Conservation (phyloP, 1,140 invertebrate genomes). For the Monochamus saltuarius region DNA sequence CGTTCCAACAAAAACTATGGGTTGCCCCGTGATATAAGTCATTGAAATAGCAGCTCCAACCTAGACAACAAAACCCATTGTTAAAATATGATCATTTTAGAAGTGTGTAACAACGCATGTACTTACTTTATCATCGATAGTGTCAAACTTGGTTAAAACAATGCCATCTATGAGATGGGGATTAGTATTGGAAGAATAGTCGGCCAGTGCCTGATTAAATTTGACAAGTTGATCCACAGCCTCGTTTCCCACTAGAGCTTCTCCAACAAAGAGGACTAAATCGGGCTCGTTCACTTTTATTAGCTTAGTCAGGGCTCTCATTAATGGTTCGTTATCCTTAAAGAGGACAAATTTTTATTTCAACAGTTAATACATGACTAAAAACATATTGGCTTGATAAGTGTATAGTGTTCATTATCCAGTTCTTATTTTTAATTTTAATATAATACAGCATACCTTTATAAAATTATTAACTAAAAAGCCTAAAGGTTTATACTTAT, state of each 20-base stretch:
- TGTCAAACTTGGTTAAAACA: conserved; percentile 98
- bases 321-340: conserved; percentile 94
- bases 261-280: conserved; percentile 97
- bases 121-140: conserved; percentile 95
- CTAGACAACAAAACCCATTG: conserved; percentile 59
- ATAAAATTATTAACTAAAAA: no score
- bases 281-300: conserved; percentile 91
- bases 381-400: no score
- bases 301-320: conserved; percentile 93
- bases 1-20: conserved; percentile 99
- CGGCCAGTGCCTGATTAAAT: conserved; percentile 96
- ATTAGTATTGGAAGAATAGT: conserved; percentile 78
- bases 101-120: neutral
- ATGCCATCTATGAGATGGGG: conserved; percentile 97
- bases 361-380: no score
- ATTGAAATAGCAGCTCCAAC: conserved; percentile 99
- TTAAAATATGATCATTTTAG: no score
- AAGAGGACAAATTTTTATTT: conserved; percentile 15
- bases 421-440: no score
- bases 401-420: no score
- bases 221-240: conserved; percentile 98
- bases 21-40: conserved; percentile 99
- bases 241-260: conserved; percentile 99
- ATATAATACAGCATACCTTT: no score
- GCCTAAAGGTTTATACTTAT: no score